A percentile compares a stretch with the other conserved stretches of the same genome.
These are phyloP conservation scores for Phylloscopus trochiloides DNA, from an alignment of 2,113 vertebrate species.

Conservation along the genomic window DNA sequence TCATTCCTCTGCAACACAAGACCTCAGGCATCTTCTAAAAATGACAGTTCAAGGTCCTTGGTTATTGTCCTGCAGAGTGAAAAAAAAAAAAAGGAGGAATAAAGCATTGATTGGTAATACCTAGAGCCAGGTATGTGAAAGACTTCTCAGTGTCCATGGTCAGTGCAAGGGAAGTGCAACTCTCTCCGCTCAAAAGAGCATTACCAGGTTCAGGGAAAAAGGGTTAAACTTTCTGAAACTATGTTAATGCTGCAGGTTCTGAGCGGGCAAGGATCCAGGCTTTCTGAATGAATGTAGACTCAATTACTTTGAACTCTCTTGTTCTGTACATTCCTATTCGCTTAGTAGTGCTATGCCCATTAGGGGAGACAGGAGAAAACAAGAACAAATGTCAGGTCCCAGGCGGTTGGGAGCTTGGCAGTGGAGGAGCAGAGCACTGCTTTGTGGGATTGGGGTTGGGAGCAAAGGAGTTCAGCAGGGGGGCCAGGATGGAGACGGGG, in stretches of 20 bases:
- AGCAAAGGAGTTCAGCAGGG: conserved; percentile 24
- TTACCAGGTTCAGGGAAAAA: conserved; percentile 31
- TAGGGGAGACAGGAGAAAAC: conserved; percentile 72
- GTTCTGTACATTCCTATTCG: conserved; percentile 73
- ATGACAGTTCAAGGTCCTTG: not conserved
- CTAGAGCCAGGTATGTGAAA: not conserved
- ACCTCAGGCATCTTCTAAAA: not conserved
- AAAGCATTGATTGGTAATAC: not conserved
- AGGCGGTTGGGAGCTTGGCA: conserved; percentile 57
- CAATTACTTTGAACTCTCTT: conserved; percentile 74
- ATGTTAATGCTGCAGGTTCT: conserved; percentile 69
- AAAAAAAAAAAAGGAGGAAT: not conserved
- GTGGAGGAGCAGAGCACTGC: conserved; percentile 24
- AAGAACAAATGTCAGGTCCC: conserved; percentile 73
- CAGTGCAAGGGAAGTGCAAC: not conserved
- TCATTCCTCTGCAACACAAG: conserved; percentile 1
- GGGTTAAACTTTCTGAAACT: conserved; percentile 71
- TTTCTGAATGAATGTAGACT: conserved; percentile 70
- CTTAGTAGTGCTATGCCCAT: conserved; percentile 73
- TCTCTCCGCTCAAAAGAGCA: not conserved
- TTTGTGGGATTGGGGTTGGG: conserved; percentile 36
- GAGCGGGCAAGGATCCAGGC: conserved; percentile 62
- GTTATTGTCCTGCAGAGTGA: not conserved
- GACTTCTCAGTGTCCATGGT: not conserved
- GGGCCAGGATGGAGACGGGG: not conserved